phyloP scores from a whole-genome alignment of 2,797 vertebrate species.

The Tympanoctomys barrerae region DNA sequence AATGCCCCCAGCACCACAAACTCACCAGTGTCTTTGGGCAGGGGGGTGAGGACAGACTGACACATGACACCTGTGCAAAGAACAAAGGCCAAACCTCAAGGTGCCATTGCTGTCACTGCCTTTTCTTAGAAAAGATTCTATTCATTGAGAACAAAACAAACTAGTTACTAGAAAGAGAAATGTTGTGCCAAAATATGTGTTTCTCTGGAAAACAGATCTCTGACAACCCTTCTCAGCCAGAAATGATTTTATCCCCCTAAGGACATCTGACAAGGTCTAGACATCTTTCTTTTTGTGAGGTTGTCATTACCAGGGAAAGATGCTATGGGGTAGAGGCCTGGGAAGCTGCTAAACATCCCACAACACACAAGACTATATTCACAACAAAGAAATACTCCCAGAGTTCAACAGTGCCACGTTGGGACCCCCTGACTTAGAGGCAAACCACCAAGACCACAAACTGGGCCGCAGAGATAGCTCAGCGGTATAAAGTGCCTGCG shows the following conservation, averaged over 20 bases:
- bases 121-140: neutral
- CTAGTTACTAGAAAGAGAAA: neutral
- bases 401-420: neutral
- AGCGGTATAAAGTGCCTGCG: no score
- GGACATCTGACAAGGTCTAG: neutral
- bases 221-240: neutral
- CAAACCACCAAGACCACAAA: neutral
- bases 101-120: neutral
- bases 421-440: neutral
- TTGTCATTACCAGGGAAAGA: neutral
- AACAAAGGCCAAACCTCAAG: neutral
- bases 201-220: neutral
- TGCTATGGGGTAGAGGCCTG: neutral
- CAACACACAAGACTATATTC: neutral
- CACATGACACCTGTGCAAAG: neutral
- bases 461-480: no score
- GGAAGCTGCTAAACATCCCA: neutral
- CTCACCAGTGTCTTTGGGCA: rapidly evolving
- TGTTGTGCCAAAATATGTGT: neutral
- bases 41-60: neutral
- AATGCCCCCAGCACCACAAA: neutral
- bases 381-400: neutral
- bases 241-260: neutral
- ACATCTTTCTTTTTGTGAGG: neutral
- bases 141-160: neutral